A percentile compares a stretch with the other conserved stretches of the same genome.
phyloP scores from a whole-genome alignment of 2,888 invertebrate genomes.

The Panopea generosa region DNA sequence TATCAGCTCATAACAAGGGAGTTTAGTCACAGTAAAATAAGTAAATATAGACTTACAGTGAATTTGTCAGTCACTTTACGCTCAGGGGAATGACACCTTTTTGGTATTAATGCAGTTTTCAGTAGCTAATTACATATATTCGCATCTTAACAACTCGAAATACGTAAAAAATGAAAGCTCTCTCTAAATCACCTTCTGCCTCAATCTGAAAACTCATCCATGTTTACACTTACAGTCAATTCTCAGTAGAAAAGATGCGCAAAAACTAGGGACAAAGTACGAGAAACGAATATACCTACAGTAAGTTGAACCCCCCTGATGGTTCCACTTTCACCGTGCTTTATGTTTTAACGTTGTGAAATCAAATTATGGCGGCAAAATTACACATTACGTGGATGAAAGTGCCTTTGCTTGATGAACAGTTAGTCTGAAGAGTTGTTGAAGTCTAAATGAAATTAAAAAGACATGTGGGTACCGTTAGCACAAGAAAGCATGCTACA shows the following conservation, averaged over 20 bases:
- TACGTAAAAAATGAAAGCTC: no score
- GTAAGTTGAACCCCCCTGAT: background rate
- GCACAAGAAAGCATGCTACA: conserved; percentile 1
- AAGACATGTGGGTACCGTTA: conserved; percentile 14
- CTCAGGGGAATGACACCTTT: no score
- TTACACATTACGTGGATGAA: background rate
- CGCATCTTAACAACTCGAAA: no score
- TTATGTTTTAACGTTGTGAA: conserved; percentile 4
- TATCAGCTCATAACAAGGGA: no score
- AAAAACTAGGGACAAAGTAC: no score
- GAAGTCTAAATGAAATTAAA: conserved; percentile 7
- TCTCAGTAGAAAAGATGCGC: conserved; percentile 9
- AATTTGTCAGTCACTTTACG: no score
- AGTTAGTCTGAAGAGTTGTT: background rate
- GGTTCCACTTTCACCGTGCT: background rate
- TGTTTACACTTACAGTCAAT: conserved; percentile 35
- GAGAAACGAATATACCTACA: background rate
- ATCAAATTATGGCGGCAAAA: conserved; percentile 13
- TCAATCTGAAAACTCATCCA: conserved; percentile 43
- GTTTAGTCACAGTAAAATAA: no score
- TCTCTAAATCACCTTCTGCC: conserved; percentile 20
- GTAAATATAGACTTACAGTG: no score
- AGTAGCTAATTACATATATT: no score
- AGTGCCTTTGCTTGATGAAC: background rate
- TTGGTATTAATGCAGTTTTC: no score